phyloP scores from a whole-genome alignment of 2,797 vertebrate genomes.

The Dendrocincla fuliginosa region DNA sequence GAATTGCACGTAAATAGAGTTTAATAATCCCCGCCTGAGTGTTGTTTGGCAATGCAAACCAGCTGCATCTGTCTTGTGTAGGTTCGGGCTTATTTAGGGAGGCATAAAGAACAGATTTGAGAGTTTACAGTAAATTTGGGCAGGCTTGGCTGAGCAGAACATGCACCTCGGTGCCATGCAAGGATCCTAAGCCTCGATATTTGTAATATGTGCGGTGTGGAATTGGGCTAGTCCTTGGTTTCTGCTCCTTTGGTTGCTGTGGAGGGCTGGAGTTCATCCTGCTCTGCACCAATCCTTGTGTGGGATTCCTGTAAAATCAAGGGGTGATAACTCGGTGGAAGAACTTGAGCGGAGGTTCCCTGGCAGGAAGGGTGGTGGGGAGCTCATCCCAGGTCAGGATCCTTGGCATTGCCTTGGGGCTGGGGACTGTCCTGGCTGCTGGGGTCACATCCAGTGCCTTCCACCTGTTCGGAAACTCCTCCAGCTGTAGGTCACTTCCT shows the following conservation, averaged over 20 bases:
- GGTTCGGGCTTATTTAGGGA: not conserved
- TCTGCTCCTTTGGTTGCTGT: not conserved
- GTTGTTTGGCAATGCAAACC: not conserved
- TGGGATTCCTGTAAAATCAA: not conserved
- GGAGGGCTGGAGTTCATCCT: not conserved
- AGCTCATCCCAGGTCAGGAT: not conserved
- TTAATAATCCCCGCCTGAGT: not conserved
- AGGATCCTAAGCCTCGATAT: not conserved
- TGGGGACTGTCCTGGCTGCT: conserved; percentile 8
- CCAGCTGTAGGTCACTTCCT: conserved; percentile 58
- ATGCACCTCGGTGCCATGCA: accelerated
- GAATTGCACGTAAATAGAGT: not conserved
- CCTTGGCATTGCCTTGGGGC: conserved; percentile 37
- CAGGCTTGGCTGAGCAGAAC: not conserved
- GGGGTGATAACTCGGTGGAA: not conserved
- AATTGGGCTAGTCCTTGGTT: not conserved
- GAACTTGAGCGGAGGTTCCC: not conserved
- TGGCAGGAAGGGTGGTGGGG: not conserved
- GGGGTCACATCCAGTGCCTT: conserved; percentile 1
- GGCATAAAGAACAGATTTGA: not conserved
- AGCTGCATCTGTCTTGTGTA: accelerated
- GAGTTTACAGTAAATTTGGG: not conserved
- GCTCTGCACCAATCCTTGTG: accelerated
- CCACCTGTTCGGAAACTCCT: conserved; percentile 69
- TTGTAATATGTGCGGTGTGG: not conserved